Evolutionary conservation across 2,113 vertebrate species (phyloP).

Genomic region (Pelobates fuscus): DNA sequence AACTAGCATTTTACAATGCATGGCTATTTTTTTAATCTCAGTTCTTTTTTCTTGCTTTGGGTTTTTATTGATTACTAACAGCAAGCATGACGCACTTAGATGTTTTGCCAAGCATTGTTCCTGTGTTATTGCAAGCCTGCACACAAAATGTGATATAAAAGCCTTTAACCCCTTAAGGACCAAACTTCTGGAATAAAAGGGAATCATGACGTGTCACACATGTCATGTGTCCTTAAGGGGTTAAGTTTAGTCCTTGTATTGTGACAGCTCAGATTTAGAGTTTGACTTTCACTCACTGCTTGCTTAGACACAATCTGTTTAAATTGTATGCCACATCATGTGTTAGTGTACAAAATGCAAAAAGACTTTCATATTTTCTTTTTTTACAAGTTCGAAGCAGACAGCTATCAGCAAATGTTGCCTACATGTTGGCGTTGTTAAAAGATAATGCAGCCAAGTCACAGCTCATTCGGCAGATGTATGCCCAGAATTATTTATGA

Average conservation of each 20-base stretch:
- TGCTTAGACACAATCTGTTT: neutral
- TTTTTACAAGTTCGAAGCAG: conserved; percentile 28
- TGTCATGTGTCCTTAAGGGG: too few species aligned
- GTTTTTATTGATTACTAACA: neutral
- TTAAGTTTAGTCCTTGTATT: too few species aligned
- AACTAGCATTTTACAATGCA: too few species aligned
- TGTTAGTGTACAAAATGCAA: conserved; percentile 25
- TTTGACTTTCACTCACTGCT: neutral
- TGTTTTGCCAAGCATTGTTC: neutral
- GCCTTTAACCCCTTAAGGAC: neutral
- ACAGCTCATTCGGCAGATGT: conserved; percentile 32
- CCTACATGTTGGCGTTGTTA: conserved; percentile 33
- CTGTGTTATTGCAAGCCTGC: neutral
- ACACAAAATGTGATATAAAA: neutral
- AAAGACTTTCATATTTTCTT: conserved; percentile 22
- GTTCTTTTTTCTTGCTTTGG: neutral
- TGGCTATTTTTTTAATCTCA: too few species aligned
- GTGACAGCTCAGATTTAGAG: too few species aligned
- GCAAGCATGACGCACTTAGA: neutral
- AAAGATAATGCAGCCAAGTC: conserved; percentile 29
- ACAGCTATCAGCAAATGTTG: conserved; percentile 33
- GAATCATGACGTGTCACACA: too few species aligned
- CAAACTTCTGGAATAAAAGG: neutral
- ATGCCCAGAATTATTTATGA: conserved; percentile 39
- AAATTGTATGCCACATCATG: neutral